Evolutionary conservation across 1,140 invertebrate genomes (phyloP).

Genomic region (Anastrepha obliqua): DNA sequence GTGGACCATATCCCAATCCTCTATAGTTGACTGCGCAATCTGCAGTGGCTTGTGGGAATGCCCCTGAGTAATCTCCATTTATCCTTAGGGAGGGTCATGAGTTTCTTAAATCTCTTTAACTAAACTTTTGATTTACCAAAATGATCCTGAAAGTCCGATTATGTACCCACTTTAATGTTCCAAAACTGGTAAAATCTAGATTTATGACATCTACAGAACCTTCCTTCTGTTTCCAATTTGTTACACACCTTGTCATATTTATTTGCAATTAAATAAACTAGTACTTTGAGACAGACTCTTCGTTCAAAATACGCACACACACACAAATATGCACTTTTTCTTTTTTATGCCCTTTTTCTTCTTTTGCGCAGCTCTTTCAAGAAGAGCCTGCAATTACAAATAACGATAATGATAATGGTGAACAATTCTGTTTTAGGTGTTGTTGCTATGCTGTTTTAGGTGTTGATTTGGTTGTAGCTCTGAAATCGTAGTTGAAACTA

Average conservation of each 20-base stretch:
- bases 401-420: slow-evolving; percentile 23
- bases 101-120: no score
- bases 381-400: neutral
- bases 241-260: neutral
- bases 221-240: no score
- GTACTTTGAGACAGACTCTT: neutral
- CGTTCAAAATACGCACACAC: neutral
- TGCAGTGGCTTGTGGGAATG: no score
- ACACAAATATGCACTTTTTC: neutral
- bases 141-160: no score
- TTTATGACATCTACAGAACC: no score
- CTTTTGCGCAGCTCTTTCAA: neutral
- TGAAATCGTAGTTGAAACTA: slow-evolving; percentile 16
- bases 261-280: neutral
- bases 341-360: neutral
- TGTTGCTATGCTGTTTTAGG: neutral
- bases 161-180: no score
- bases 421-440: neutral
- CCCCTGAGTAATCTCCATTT: no score
- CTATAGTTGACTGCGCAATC: no score
- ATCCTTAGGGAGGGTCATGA: no score
- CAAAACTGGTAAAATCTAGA: no score
- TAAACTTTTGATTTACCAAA: no score
- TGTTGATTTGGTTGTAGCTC: neutral
- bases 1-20: no score